A percentile compares a stretch with the other conserved stretches of the same genome.
These are phyloP conservation scores for Drosophila setosimentum DNA, from an alignment of 2,888 invertebrate species.

Conservation along the genomic window DNA sequence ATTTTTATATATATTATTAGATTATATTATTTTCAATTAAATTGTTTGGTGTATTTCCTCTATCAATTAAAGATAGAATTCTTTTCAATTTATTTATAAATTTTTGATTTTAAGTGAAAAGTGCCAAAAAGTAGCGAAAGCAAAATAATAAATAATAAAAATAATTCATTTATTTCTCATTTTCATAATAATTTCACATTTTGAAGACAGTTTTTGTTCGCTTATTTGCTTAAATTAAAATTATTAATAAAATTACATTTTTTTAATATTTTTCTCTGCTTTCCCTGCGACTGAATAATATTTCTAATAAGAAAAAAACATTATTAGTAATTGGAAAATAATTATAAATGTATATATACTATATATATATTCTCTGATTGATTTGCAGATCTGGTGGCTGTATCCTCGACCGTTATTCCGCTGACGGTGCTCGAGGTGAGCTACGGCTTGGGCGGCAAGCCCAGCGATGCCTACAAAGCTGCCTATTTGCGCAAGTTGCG, in stretches of 20 bases:
- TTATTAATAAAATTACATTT: neutral
- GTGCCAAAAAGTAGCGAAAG: too few species aligned
- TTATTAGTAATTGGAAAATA: too few species aligned
- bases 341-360: neutral
- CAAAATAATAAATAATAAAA: too few species aligned
- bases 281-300: neutral
- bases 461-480: slow-evolving; percentile 84
- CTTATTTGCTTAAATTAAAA: neutral
- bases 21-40: too few species aligned
- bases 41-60: too few species aligned
- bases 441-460: slow-evolving; percentile 86
- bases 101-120: too few species aligned
- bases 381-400: slow-evolving; percentile 87
- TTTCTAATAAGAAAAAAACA: neutral
- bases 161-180: too few species aligned
- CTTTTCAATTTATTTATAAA: too few species aligned
- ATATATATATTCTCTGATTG: neutral
- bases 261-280: neutral
- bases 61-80: too few species aligned
- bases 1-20: too few species aligned
- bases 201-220: too few species aligned
- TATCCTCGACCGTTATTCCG: slow-evolving; percentile 89
- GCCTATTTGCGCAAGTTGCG: slow-evolving; percentile 84
- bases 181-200: too few species aligned
- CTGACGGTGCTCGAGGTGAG: slow-evolving; percentile 88